Evolutionary conservation across 1,140 invertebrate species (phyloP), one percentile per base, ranked within the genome.

Genomic region (Pogonus chalceus): DNA sequence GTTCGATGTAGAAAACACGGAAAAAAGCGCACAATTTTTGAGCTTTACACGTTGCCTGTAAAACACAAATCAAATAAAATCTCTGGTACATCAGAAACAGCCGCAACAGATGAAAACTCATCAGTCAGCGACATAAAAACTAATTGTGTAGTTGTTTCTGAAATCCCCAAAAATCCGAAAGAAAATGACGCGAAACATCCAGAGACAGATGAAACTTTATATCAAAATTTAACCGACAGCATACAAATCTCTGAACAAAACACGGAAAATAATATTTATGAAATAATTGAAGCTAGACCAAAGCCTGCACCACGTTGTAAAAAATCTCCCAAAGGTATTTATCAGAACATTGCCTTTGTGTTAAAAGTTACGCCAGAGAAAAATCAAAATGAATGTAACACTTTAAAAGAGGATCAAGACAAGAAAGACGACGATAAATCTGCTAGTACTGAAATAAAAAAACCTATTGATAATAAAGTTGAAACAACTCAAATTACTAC

Each of bases 1-100:
- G 62, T 69, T 60, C 57, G 68, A 12, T 69, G 65, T 52, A 68
- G 67, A 49, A 69, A 69, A 53, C 66, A 69, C 53, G 62, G 62
- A 1, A 69, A 69, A 55, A 66, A 64, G 51, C 49, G 65, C 20
- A 60, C 66, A 1, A 55, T 69, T 10, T 62, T 69, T 26, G 66
- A 43, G 18, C 18, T 43, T 4, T 43, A 43, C 37, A 18, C 37
- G 18, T 3, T 43, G 18, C 37, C 37, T 10, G 7, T 43, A 18
- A 9, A 18, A 12, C 37, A 43, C 9, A 43, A 43, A 43, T 31
- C 14, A 4, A 31, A 4, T 31, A 31, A 31, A 31, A 7, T 14
- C 26, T 4, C 4, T 4, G 7, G 7, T 31, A 14, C 14, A 7
- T 31, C 26, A 31, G 14, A 4, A 14, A 4, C 4, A 31, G 7